Base-by-base conservation (phyloP, 2,113 vertebrate genomes). In the Perognathus longimembris region DNA sequence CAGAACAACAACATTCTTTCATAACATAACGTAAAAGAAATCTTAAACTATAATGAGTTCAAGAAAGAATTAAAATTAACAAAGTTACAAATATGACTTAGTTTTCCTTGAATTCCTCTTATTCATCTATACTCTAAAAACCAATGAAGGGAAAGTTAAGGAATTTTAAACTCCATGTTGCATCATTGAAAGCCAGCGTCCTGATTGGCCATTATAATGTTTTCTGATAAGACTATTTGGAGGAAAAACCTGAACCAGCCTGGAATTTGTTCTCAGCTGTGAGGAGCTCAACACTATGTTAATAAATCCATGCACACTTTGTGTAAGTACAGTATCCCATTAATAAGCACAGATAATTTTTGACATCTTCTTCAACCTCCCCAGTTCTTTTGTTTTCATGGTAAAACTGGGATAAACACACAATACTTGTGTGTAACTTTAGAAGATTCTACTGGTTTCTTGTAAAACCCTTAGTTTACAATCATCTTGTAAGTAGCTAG, bases 301-400 rank as follows among this genome's bases (percentile, higher is more conserved):
- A 57, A 15, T 63, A 22, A 67, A 38, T 45, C 34, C 21, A 4
- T 50, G n/a, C 69, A 61, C 75, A 4, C 26, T 50, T 17, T 9
- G 1, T 5, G 8, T 1, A 28, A 38, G n/a, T 4, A 17, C 69
- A 50, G 6, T 9, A 0, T 1, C 3, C 36, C 12, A 3, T 63
- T 21, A 0, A 30, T 5, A 64, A 63, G 18, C 28, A 26, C 26
- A 22, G 38, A 11, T 22, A 18, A 59, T 36, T 67, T 66, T 36
- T 26, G 1, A 82, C 32, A 14, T 12, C 32, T 8, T 12, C n/a
- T 54, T 57, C 12, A 17, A 6, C 17, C 26, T 79, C 50, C 69
- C 18, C 11, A 15, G 18, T 64, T 67, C 73, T 34, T 50, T 76
- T 40, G 1, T 45, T 54, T 54, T 18, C 50, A 20, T 22, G 66